Base-by-base conservation (phyloP, 2,888 invertebrate species). In the Anthophora plumipes region DNA sequence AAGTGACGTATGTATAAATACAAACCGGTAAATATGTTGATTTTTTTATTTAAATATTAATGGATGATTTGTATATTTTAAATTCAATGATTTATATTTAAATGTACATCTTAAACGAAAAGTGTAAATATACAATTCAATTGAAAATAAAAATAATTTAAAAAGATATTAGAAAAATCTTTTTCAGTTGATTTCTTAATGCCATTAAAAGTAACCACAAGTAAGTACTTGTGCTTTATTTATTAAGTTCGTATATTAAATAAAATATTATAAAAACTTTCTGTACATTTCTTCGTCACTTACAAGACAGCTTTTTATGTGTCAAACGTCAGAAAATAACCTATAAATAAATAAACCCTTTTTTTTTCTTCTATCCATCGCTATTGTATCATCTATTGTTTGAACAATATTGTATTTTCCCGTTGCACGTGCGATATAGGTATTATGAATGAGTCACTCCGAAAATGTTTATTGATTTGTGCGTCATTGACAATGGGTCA, bases 1-100 rank as follows among this genome's bases (percentile, higher is more conserved):
- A 37, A 17, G 46, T 55, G 50, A 46, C 12, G 20, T 55, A 64
- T 57, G 20, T 55, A 64, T 57, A 55, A 72, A 52, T 39, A 55
- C 22, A 37, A 22, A 39, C 5, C 43, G 46, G 1, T 2, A 20
- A 5, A 8, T 17, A 17, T 12, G 6, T 22, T 41, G 25, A 25
- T n/a, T 20, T 59, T 39, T 17, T 14, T 39, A 1, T 9, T 50
- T 22, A 20, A 22, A 5, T 22, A 22, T 20, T 22, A 20, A 25
- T 25, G 8, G 17, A 46, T n/a, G 25, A 63, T n/a, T 25, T 46
- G n/a, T 39, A 11, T 17, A 1, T 46, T 43, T 61, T 12, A 46
- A 25, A 1, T 22, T 11, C 17, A 61, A 22, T 41, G 7, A 54
- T 25, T 25, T 1, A 25, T 1, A 55, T 9, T 14, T 17, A 39